A percentile compares a stretch with the other conserved stretches of the same genome.
phyloP scores from a whole-genome alignment of 1,140 invertebrate species.

The Galendromus occidentalis region DNA sequence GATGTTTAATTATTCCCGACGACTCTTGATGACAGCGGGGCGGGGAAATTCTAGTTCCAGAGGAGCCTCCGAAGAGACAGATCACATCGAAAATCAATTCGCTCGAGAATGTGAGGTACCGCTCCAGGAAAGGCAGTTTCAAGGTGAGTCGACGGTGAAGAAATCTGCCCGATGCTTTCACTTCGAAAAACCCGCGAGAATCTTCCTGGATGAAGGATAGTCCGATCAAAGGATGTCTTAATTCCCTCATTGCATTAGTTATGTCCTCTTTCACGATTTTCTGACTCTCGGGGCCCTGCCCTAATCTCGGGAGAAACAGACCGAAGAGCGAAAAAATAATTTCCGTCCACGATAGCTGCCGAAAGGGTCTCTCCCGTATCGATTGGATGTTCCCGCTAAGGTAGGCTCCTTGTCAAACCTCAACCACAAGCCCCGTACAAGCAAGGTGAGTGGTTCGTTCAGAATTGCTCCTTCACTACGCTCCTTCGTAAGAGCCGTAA shows the following conservation, averaged over 20 bases:
- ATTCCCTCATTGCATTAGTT: too few relatives aligned
- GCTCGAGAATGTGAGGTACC: background rate
- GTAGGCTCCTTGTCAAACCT: background rate
- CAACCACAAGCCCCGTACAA: background rate
- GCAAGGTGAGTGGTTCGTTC: background rate
- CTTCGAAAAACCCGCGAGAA: background rate
- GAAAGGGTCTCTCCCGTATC: background rate
- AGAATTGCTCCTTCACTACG: too few relatives aligned
- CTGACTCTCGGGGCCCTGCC: too few relatives aligned
- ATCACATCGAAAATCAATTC: background rate
- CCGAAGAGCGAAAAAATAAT: too few relatives aligned
- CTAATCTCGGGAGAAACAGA: too few relatives aligned
- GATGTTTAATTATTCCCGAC: background rate
- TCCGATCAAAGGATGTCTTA: background rate
- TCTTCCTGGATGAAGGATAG: background rate
- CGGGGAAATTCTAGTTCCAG: background rate
- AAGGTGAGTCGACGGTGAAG: background rate
- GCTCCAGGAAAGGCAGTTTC: background rate
- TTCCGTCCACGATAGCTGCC: too few relatives aligned
- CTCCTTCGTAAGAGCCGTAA: too few relatives aligned
- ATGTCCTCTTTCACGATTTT: too few relatives aligned
- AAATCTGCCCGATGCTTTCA: background rate
- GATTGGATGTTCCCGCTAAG: background rate
- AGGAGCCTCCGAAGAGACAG: background rate
- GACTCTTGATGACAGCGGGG: background rate